A percentile compares a stretch with the other conserved stretches of the same genome.
These are phyloP conservation scores for Lamprotornis superbus DNA, from an alignment of 2,113 vertebrate genomes.

Conservation along the genomic window DNA sequence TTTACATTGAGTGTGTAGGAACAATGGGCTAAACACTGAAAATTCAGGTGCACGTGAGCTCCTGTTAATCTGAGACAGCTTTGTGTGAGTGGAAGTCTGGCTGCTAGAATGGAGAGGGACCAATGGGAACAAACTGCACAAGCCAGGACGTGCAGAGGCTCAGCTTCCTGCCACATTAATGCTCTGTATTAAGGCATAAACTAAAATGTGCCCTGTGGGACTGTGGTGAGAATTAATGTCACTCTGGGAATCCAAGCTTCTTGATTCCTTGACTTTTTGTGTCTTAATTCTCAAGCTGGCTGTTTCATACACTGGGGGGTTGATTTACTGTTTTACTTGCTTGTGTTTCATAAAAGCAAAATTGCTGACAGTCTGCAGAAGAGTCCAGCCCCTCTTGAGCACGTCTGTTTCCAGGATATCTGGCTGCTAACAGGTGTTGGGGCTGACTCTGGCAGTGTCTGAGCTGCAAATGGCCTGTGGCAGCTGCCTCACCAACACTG, in stretches of 20 bases:
- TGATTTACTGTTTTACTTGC: constrained; percentile 22
- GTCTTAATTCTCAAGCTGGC: constrained; percentile 46
- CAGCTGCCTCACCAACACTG: neutral
- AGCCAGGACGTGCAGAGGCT: constrained; percentile 27
- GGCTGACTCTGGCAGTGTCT: neutral
- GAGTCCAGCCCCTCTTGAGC: neutral
- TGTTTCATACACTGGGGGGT: neutral
- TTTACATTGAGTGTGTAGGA: neutral
- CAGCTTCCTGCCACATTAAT: constrained; percentile 46
- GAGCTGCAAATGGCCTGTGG: neutral
- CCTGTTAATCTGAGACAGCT: neutral
- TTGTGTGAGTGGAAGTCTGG: neutral
- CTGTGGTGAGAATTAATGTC: constrained; percentile 51
- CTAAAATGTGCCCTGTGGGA: constrained; percentile 43
- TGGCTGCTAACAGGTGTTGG: neutral
- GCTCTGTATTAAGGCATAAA: constrained; percentile 52
- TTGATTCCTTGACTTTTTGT: constrained; percentile 53
- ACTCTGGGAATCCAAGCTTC: constrained; percentile 46
- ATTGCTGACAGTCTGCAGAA: constrained; percentile 29
- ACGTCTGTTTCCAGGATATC: neutral
- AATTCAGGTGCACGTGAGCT: neutral
- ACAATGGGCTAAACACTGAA: neutral
- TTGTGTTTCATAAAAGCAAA: neutral
- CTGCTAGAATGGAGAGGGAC: neutral
- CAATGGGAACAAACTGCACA: constrained; percentile 2